Evolutionary conservation across 2,888 invertebrate species (phyloP).

Genomic region (Margaritifera margaritifera): DNA sequence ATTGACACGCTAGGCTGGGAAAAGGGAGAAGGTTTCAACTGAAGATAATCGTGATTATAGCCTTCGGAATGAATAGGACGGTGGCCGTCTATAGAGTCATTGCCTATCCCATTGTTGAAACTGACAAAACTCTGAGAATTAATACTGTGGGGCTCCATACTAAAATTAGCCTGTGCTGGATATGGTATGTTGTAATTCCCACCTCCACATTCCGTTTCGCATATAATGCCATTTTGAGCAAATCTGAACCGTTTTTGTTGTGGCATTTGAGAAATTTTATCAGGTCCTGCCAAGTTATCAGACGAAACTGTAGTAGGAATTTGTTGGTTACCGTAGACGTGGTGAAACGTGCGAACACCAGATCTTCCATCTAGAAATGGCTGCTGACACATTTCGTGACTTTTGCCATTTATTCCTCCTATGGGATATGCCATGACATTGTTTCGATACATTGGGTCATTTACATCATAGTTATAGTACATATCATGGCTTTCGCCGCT

Average conservation of each 20-base stretch:
- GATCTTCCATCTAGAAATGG: too few relatives aligned
- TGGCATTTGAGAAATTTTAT: slow-evolving; percentile 28
- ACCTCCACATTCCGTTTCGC: slow-evolving; percentile 36
- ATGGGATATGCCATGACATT: too few relatives aligned
- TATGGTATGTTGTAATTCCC: slow-evolving; percentile 38
- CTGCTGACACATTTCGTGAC: too few relatives aligned
- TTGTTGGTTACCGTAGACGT: slow-evolving; percentile 35
- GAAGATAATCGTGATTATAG: slow-evolving; percentile 31
- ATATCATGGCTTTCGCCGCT: too few relatives aligned
- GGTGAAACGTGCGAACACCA: slow-evolving; percentile 16
- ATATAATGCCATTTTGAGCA: slow-evolving; percentile 30
- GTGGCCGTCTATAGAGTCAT: slow-evolving; percentile 31
- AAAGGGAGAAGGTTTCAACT: slow-evolving; percentile 32
- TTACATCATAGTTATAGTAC: too few relatives aligned
- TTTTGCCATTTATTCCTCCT: too few relatives aligned
- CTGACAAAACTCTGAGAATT: slow-evolving; percentile 38
- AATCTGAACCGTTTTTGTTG: slow-evolving; percentile 32
- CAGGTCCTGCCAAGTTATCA: slow-evolving; percentile 33
- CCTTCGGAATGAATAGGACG: slow-evolving; percentile 31
- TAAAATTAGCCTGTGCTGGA: slow-evolving; percentile 40
- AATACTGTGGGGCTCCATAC: slow-evolving; percentile 45
- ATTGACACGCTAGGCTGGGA: slow-evolving; percentile 19
- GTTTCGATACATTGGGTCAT: too few relatives aligned
- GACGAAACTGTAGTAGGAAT: slow-evolving; percentile 31
- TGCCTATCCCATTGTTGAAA: slow-evolving; percentile 38